Conservation (phyloP, 2,888 invertebrate genomes). For the Luperina nickerlii region DNA sequence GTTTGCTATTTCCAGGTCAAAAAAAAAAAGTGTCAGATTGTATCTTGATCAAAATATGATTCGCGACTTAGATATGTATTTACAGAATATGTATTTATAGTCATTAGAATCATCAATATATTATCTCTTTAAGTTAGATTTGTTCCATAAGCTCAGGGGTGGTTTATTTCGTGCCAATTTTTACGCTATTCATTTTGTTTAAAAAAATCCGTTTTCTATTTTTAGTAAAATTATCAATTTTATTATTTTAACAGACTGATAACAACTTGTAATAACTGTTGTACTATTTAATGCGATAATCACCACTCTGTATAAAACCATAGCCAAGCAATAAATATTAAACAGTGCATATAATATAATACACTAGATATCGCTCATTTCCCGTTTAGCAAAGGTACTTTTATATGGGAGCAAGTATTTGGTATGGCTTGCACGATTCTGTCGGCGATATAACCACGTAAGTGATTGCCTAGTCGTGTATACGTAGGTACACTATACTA, state of each 20-base stretch:
- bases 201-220: background rate
- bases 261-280: background rate
- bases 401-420: slow-evolving; percentile 45
- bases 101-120: no score
- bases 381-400: slow-evolving; percentile 48
- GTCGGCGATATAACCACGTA: slow-evolving; percentile 63
- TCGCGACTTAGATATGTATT: no score
- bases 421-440: slow-evolving; percentile 61
- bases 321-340: slow-evolving; percentile 25
- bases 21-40: no score
- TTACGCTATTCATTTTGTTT: background rate
- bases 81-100: no score
- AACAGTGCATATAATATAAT: slow-evolving; percentile 35
- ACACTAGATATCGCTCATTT: slow-evolving; percentile 40
- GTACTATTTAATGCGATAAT: background rate
- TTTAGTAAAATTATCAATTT: background rate
- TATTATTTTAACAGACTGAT: no score
- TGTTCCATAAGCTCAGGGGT: no score
- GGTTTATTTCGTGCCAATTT: background rate
- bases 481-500: slow-evolving; percentile 50
- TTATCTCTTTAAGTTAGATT: no score
- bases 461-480: slow-evolving; percentile 64
- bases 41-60: no score
- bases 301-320: slow-evolving; percentile 2
- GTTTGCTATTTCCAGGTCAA: no score